These are phyloP conservation scores for Anguilla megastoma DNA, from an alignment of 2,797 vertebrate genomes.

Conservation along the genomic window DNA sequence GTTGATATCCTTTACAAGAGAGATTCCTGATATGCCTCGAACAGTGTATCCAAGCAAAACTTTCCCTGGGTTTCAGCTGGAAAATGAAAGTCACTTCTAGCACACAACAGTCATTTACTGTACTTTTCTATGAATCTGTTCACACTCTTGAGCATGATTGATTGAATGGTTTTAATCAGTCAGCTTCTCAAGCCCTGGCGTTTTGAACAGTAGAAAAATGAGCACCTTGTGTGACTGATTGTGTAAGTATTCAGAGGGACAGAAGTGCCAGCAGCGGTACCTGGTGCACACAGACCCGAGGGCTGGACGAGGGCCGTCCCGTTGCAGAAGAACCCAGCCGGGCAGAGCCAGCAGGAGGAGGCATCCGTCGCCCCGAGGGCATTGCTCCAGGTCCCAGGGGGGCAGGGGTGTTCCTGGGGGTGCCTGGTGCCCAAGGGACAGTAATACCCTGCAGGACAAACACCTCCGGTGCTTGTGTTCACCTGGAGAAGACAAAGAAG, in stretches of 20 bases:
- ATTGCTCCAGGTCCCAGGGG: slow-evolving; percentile 81
- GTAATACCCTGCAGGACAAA: slow-evolving; percentile 79
- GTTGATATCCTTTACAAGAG: not conserved
- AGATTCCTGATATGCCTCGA: not conserved
- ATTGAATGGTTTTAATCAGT: too few relatives aligned
- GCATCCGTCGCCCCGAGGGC: slow-evolving; percentile 70
- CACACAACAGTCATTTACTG: too few relatives aligned
- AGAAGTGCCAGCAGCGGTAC: slow-evolving; percentile 51
- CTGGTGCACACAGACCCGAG: slow-evolving; percentile 72
- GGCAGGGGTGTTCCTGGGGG: slow-evolving; percentile 77
- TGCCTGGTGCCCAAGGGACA: slow-evolving; percentile 78
- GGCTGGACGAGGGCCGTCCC: slow-evolving; percentile 73
- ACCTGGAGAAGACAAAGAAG: slow-evolving; percentile 63
- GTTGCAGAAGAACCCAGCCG: slow-evolving; percentile 81
- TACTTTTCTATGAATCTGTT: too few relatives aligned
- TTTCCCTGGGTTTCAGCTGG: not conserved
- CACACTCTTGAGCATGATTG: too few relatives aligned
- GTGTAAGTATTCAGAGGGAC: not conserved
- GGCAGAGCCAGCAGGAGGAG: slow-evolving; percentile 77
- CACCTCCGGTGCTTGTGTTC: slow-evolving; percentile 71
- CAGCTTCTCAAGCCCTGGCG: too few relatives aligned
- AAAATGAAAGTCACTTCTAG: not conserved
- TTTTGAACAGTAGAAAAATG: not conserved
- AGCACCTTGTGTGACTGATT: not conserved
- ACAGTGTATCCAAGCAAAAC: not conserved